phyloP scores from a whole-genome alignment of 2,888 invertebrate genomes.

The Thymelicus acteon region DNA sequence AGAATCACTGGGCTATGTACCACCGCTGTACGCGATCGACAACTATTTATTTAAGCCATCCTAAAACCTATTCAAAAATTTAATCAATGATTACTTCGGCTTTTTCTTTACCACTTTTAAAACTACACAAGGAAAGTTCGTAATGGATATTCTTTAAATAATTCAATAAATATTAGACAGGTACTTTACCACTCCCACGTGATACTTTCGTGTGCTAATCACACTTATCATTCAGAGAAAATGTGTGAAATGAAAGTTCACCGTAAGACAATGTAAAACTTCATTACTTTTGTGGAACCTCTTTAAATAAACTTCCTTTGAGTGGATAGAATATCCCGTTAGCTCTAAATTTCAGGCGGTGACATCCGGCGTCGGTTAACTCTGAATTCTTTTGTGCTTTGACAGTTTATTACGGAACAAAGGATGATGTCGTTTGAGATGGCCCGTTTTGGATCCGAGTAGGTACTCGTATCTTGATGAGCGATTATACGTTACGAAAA shows the following conservation, averaged over 20 bases:
- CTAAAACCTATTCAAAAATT: neutral
- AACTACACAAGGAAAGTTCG: neutral
- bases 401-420: slow-evolving; percentile 79
- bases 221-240: neutral
- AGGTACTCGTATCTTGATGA: slow-evolving; percentile 73
- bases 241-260: neutral
- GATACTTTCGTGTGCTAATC: neutral
- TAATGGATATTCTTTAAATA: neutral
- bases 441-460: slow-evolving; percentile 73
- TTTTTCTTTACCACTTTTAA: neutral
- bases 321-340: slow-evolving; percentile 53
- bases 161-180: neutral
- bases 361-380: slow-evolving; percentile 68
- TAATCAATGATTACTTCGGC: neutral
- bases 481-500: slow-evolving; percentile 57
- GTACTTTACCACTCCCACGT: neutral
- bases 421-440: slow-evolving; percentile 70
- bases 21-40: neutral
- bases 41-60: neutral
- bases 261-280: neutral
- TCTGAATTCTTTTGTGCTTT: slow-evolving; percentile 69
- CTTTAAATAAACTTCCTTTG: slow-evolving; percentile 59
- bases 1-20: too few relatives aligned
- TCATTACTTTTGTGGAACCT: slow-evolving; percentile 39
- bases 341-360: slow-evolving; percentile 66